phyloP scores from a whole-genome alignment of 1,140 invertebrate species.

The Drosophila teissieri region DNA sequence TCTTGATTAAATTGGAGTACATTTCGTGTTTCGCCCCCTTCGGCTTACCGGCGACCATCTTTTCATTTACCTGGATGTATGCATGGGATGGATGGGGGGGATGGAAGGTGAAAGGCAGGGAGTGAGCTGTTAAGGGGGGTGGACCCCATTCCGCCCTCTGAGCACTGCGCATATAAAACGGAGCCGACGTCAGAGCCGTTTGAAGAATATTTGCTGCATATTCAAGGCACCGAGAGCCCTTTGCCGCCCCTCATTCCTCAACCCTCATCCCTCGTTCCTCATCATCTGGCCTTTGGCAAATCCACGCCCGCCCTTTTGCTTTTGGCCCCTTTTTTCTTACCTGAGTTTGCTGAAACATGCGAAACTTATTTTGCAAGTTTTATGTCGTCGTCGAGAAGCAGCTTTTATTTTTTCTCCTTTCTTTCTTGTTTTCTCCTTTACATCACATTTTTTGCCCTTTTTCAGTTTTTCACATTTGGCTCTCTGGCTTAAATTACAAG shows the following conservation, averaged over 20 bases:
- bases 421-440: slow-evolving; percentile 49
- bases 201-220: slow-evolving; percentile 81
- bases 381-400: slow-evolving; percentile 70
- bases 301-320: slow-evolving; percentile 37
- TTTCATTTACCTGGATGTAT: slow-evolving; percentile 64
- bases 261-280: background rate
- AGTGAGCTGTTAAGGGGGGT: slow-evolving; percentile 51
- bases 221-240: slow-evolving; percentile 55
- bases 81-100: background rate
- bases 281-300: slow-evolving; percentile 41
- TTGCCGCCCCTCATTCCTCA: background rate
- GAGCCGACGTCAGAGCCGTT: slow-evolving; percentile 50
- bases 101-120: background rate
- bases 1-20: slow-evolving; percentile 83
- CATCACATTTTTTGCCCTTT: slow-evolving; percentile 61
- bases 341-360: slow-evolving; percentile 77
- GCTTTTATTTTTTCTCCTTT: slow-evolving; percentile 73
- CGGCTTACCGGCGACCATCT: slow-evolving; percentile 62
- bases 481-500: slow-evolving; percentile 69
- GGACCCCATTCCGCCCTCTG: slow-evolving; percentile 25
- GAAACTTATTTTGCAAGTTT: slow-evolving; percentile 83
- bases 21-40: slow-evolving; percentile 61
- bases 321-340: slow-evolving; percentile 37
- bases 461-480: slow-evolving; percentile 74
- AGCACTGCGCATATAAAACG: slow-evolving; percentile 65